Percentiles rank a stretch among this genome's conserved stretches.
Evolutionary conservation across 2,797 vertebrate species (phyloP).

Genomic region (Rousettus madagascariensis): DNA sequence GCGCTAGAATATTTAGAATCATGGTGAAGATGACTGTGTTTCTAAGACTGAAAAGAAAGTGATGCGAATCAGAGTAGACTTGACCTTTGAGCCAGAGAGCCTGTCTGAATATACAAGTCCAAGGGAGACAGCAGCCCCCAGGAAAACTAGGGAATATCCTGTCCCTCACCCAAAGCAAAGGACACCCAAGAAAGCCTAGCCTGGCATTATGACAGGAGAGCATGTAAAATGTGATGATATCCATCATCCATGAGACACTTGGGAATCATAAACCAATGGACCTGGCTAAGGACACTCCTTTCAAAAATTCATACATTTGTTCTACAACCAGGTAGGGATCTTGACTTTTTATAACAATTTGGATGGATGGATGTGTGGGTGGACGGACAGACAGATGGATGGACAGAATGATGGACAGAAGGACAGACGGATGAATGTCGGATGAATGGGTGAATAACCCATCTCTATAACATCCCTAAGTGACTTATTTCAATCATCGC

Average conservation of each 20-base stretch:
- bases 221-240: neutral
- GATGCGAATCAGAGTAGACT: neutral
- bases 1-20: neutral
- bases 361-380: neutral
- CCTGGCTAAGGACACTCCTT: neutral
- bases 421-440: neutral
- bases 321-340: neutral
- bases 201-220: neutral
- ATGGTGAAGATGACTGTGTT: neutral
- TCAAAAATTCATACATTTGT: neutral
- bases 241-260: neutral
- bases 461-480: slow-evolving; percentile 7
- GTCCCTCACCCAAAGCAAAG: neutral
- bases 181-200: neutral
- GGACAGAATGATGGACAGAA: too few species aligned
- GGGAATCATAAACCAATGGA: neutral
- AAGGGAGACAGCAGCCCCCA: neutral
- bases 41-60: neutral
- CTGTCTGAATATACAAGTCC: neutral
- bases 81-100: neutral
- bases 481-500: slow-evolving; percentile 45
- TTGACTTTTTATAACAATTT: neutral
- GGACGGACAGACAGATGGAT: neutral
- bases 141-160: neutral
- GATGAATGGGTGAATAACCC: neutral